Conservation (phyloP, 2,797 vertebrate species). For the Chelon labrosus region DNA sequence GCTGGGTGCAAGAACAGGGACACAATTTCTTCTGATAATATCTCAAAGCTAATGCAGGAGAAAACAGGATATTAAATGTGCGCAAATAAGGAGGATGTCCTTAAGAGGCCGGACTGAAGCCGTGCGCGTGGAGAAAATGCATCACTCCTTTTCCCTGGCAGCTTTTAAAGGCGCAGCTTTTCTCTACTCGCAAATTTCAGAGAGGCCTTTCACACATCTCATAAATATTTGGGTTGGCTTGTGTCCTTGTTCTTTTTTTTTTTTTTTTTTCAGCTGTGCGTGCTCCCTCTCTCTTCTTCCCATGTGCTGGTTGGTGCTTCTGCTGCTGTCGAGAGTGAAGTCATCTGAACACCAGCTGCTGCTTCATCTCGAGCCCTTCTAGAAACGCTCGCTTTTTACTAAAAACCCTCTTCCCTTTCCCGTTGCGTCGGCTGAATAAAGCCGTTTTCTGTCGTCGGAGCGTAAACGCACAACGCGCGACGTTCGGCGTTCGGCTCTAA, state of each 20-base stretch:
- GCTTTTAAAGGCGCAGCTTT: constrained; percentile 45
- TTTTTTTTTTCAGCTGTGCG: constrained; percentile 37
- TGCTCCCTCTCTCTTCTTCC: constrained; percentile 10
- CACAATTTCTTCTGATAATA: constrained; percentile 22
- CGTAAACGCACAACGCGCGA: constrained; percentile 9
- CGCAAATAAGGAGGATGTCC: constrained; percentile 27
- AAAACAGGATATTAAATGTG: constrained; percentile 69
- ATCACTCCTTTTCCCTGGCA: constrained; percentile 22
- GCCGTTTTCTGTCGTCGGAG: constrained; percentile 9
- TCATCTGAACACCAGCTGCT: constrained; percentile 78
- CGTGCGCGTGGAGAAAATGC: constrained; percentile 13
- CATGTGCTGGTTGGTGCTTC: constrained; percentile 35
- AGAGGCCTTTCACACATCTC: constrained; percentile 57
- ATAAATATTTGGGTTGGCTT: constrained; percentile 80
- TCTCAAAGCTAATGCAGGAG: constrained; percentile 41
- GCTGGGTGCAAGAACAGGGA: constrained; percentile 20
- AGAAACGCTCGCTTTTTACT: constrained; percentile 25
- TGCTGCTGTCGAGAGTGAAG: constrained; percentile 60
- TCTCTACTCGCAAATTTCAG: constrained; percentile 43
- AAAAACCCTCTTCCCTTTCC: constrained; percentile 36
- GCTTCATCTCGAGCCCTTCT: constrained; percentile 44
- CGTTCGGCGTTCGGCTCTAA: constrained; percentile 15
- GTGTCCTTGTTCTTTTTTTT: constrained; percentile 32
- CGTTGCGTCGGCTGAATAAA: constrained; percentile 44
- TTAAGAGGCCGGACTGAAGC: background rate